Evolutionary conservation across 2,113 vertebrate species (phyloP), one percentile per base, ranked within the genome.

Genomic region (Sarotherodon lohbergeri): DNA sequence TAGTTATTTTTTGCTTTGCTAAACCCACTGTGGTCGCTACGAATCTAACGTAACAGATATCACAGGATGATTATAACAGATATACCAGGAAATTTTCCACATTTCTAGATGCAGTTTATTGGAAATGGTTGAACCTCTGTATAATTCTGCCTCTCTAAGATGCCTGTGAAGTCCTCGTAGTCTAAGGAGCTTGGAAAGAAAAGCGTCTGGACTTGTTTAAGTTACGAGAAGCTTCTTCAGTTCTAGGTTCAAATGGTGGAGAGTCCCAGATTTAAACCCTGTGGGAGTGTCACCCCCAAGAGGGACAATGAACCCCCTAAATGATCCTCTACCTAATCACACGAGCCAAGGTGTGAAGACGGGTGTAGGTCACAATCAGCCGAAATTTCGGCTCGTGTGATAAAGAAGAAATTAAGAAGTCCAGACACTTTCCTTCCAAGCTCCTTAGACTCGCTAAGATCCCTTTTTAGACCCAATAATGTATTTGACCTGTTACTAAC

Each of bases 21-120:
- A 59, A 81, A 29, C 54, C 36, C 54, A 57, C 36, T 43, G 36
- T 17, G 27, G 24, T 24, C 17, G 0, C 13, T 81, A 43, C 14
- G 22, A 19, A 22, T n/a, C 27, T 0, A 17, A 56, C 39, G 34
- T 80, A 27, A 41, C n/a, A 1, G 8, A 41, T 41, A 22, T 16
- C 8, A 3, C 36, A 22, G n/a, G 41, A 9, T 24, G 63, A 71
- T 43, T 29, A 48, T 48, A 17, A 76, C 71, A 48, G 6, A 76
- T 76, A 50, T 7, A 32, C 8, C 39, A 46, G 39, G 13, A 13
- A 39, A 1, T 5, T 0, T 16, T 0, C 36, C 66, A 43, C 4
- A 6, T 43, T 71, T 9, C n/a, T 24, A 71, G 39, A 24, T 24
- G 12, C n/a, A 27, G 22, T 22, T 22, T 8, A 8, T 68, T 1